Evolutionary conservation across 2,797 vertebrate genomes (phyloP).

Genomic region (Ibycter americanus): DNA sequence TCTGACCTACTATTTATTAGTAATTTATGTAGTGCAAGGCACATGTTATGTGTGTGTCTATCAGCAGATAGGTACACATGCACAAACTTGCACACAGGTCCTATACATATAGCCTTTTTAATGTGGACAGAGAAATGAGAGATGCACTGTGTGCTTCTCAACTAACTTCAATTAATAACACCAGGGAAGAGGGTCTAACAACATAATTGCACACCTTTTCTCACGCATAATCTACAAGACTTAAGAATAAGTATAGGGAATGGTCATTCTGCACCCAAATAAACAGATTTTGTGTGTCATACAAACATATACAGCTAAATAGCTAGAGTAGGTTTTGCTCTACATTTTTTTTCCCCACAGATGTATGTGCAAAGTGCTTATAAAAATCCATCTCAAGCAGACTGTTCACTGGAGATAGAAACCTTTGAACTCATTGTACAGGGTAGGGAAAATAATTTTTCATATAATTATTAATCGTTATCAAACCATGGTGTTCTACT

Average conservation of each 20-base stretch:
- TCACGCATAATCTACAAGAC: background rate
- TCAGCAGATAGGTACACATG: background rate
- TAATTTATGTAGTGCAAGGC: constrained; percentile 28
- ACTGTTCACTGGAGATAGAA: background rate
- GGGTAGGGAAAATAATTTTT: background rate
- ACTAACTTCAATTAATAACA: background rate
- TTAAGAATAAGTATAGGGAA: background rate
- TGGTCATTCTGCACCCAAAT: background rate
- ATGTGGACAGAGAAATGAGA: background rate
- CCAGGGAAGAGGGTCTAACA: background rate
- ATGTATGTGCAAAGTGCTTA: background rate
- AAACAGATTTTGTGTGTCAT: background rate
- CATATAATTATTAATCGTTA: background rate
- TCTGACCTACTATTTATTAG: constrained; percentile 10
- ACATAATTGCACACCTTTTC: background rate
- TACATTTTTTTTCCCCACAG: background rate
- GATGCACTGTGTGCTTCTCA: background rate
- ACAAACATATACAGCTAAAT: background rate
- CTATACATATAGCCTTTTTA: background rate
- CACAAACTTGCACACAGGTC: background rate
- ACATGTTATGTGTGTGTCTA: background rate
- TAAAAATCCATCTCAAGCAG: background rate
- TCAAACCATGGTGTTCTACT: background rate
- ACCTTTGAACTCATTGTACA: background rate
- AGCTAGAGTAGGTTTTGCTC: background rate